Percentiles rank a stretch among this genome's conserved stretches.
Evolutionary conservation across 2,888 invertebrate genomes (phyloP).

Genomic region (Willowsia nigromaculata): DNA sequence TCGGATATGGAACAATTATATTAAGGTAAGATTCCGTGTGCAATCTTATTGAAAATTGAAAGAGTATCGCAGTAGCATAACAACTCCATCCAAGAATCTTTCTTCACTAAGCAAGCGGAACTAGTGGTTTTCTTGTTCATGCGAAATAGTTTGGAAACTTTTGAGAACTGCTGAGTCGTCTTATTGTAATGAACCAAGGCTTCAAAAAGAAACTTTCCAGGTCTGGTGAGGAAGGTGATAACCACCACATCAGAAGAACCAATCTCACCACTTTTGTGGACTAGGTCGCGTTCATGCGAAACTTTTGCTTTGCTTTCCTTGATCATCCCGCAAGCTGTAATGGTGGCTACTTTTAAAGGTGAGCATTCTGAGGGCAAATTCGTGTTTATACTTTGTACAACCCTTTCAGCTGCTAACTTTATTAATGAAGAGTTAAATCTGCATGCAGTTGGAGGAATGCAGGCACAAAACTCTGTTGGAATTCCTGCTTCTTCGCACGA

Average conservation of each 20-base stretch:
- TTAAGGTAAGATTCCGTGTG: not conserved
- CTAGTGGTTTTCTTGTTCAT: slow-evolving; percentile 64
- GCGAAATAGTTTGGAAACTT: not conserved
- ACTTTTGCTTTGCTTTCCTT: not conserved
- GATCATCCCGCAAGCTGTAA: slow-evolving; percentile 68
- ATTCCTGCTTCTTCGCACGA: slow-evolving; percentile 71
- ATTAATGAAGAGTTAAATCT: slow-evolving; percentile 55
- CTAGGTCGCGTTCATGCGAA: not conserved
- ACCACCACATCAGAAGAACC: slow-evolving; percentile 30
- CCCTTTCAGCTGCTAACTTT: slow-evolving; percentile 48
- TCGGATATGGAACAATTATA: not conserved
- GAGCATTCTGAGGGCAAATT: slow-evolving; percentile 66
- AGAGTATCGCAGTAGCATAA: slow-evolving; percentile 27
- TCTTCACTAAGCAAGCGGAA: slow-evolving; percentile 1
- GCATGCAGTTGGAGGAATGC: slow-evolving; percentile 60
- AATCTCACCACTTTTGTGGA: not conserved
- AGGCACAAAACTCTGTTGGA: slow-evolving; percentile 68
- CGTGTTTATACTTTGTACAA: slow-evolving; percentile 66
- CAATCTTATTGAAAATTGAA: not conserved
- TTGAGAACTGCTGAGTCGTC: slow-evolving; percentile 15
- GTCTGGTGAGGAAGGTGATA: slow-evolving; percentile 63
- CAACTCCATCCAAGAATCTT: slow-evolving; percentile 30
- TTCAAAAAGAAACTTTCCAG: slow-evolving; percentile 76
- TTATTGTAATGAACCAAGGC: slow-evolving; percentile 66
- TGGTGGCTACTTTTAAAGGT: slow-evolving; percentile 15